These are phyloP conservation scores for Oscheius sp. DNA, from an alignment of 2,888 invertebrate species.

Conservation along the genomic window DNA sequence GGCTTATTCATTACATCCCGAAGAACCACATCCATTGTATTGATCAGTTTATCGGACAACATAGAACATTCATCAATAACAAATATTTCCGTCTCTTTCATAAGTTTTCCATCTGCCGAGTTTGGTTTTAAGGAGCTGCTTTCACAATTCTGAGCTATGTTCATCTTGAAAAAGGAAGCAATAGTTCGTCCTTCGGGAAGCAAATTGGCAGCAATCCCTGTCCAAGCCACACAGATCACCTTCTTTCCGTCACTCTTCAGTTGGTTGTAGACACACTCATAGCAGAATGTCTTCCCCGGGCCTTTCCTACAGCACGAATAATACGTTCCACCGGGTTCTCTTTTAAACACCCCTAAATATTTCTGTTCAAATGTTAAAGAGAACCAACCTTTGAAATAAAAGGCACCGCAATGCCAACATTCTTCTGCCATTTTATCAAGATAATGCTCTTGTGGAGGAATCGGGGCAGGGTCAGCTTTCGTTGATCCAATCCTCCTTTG, in stretches of 20 bases:
- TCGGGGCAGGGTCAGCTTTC: too few relatives aligned
- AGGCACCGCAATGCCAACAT: too few relatives aligned
- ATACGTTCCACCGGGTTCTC: slow-evolving; percentile 34
- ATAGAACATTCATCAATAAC: slow-evolving; percentile 34
- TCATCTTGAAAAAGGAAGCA: slow-evolving; percentile 29
- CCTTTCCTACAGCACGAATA: too few relatives aligned
- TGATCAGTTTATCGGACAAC: slow-evolving; percentile 25
- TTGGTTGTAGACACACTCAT: slow-evolving; percentile 21
- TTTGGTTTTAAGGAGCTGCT: not conserved
- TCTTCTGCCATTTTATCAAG: too few relatives aligned
- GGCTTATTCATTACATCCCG: slow-evolving; percentile 24
- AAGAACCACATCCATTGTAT: slow-evolving; percentile 29
- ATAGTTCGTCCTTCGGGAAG: slow-evolving; percentile 36
- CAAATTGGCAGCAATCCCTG: slow-evolving; percentile 36
- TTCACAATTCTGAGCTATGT: not conserved
- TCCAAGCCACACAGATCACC: slow-evolving; percentile 32
- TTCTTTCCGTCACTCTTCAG: slow-evolving; percentile 7
- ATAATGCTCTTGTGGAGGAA: too few relatives aligned
- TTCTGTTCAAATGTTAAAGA: too few relatives aligned
- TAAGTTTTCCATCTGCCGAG: not conserved
- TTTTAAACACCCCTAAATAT: too few relatives aligned
- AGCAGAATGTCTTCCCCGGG: slow-evolving; percentile 35
- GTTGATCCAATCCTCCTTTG: too few relatives aligned
- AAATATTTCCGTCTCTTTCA: slow-evolving; percentile 15
- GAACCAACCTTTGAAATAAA: too few relatives aligned